phyloP scores from a whole-genome alignment of 2,113 vertebrate species.

The Trachemys scripta region DNA sequence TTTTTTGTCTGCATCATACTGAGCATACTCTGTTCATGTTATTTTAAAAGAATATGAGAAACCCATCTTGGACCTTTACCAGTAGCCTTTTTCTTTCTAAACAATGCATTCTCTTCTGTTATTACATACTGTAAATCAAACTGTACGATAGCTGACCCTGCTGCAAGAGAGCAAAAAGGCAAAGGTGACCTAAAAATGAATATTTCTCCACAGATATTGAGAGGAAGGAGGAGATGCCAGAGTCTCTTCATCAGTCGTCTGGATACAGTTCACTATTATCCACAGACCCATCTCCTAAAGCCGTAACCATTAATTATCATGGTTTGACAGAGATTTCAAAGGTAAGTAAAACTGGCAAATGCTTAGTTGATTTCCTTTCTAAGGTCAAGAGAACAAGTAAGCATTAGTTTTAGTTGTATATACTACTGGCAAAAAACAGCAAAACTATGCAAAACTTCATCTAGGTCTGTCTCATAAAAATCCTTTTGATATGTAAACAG shows the following conservation, averaged over 20 bases:
- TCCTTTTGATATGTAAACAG: constrained; percentile 50
- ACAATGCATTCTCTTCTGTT: constrained; percentile 58
- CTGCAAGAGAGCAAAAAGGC: constrained; percentile 60
- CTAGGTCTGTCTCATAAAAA: constrained; percentile 43
- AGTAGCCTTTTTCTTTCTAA: constrained; percentile 52
- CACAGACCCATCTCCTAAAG: constrained; percentile 66
- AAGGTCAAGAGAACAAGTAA: constrained; percentile 63
- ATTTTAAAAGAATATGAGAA: constrained; percentile 3
- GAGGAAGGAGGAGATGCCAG: constrained; percentile 62
- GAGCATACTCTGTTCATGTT: not conserved
- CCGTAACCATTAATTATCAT: constrained; percentile 63
- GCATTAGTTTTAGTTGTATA: constrained; percentile 51
- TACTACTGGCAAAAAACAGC: constrained; percentile 47
- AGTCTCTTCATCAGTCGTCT: constrained; percentile 57
- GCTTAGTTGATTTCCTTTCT: constrained; percentile 60
- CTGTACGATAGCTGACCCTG: constrained; percentile 63
- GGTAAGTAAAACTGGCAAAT: constrained; percentile 76
- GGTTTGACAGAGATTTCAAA: constrained; percentile 78
- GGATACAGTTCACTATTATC: constrained; percentile 68
- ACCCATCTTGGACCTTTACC: not conserved
- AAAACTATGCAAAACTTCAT: constrained; percentile 38
- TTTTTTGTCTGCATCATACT: not conserved
- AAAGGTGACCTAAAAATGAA: constrained; percentile 59
- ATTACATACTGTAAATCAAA: constrained; percentile 61
- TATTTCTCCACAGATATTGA: constrained; percentile 76